These are phyloP conservation scores for Pristionchus entomophagus DNA, from an alignment of 2,888 invertebrate species.

Conservation along the genomic window DNA sequence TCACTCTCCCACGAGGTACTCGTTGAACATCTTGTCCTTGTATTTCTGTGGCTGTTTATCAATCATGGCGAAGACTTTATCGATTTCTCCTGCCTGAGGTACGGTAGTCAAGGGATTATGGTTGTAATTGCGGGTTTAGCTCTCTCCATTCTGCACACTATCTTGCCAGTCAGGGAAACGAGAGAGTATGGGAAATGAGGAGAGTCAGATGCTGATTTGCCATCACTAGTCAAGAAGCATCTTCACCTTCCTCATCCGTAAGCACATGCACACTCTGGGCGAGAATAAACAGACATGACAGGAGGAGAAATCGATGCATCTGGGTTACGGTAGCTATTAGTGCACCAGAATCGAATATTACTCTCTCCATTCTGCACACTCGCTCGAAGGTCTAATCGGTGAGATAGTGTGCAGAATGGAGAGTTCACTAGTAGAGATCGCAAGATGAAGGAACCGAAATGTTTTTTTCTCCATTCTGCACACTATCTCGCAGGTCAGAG, in stretches of 20 bases:
- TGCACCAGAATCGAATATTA: too few species aligned
- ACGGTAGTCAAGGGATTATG: neutral
- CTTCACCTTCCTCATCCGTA: neutral
- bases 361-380: too few species aligned
- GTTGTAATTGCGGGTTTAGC: too few species aligned
- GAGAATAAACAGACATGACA: neutral
- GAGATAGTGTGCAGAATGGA: too few species aligned
- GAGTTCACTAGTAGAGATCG: neutral
- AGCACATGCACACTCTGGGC: neutral
- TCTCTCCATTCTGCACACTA: too few species aligned
- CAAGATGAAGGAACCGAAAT: neutral
- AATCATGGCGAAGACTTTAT: neutral
- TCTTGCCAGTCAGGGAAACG: too few species aligned
- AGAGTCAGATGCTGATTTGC: neutral
- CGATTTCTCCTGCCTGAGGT: neutral
- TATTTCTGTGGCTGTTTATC: neutral
- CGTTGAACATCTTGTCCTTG: conserved; percentile 27
- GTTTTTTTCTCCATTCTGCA: too few species aligned
- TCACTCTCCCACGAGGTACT: conserved; percentile 9
- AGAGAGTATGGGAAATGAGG: too few species aligned
- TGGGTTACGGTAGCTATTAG: neutral
- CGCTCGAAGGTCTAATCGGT: too few species aligned
- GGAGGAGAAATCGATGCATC: neutral
- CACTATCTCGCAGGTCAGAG: too few species aligned
- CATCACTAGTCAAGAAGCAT: too few species aligned